Evolutionary conservation across 1,140 invertebrate genomes (phyloP), one percentile per base, ranked within the genome.

Genomic region (Ceratina japonica): DNA sequence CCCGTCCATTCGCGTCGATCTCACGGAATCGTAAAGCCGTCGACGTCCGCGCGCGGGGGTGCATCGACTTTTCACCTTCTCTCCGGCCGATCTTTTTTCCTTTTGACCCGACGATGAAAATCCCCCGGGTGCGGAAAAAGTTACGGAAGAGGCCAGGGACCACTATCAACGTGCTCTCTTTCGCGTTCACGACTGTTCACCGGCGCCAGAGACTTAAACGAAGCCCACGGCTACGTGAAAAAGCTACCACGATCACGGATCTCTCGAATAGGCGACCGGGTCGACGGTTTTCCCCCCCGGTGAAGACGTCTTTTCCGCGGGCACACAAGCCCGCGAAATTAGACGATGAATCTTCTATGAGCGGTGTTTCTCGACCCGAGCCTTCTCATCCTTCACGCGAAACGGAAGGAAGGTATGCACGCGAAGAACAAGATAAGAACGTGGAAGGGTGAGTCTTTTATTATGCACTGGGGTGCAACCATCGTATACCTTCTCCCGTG

Each of bases 311-410:
- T 78, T 27, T 74, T 37, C 73, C 63, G 37, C 37, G 70, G 71
- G 37, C 58, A 69, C 59, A 76, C 71, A 88, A 79, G 87, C 73
- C n/a, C 79, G 37, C 79, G 84, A 90, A 89, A 89, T 89, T 86
- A 89, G 82, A 81, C 70, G 81, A 87, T 88, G 87, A 88, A 90
- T 89, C 78, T 89, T 90, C 80, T 77, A 89, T 88, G 87, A 90
- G 82, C 65, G 64, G 66, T 44, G 65, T 72, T 83, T 81, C 66
- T 82, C 54, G 31, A 12, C 64, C 20, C 56, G 13, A 58, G 44
- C 51, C 16, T 44, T 5, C 61, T 37, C 65, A 64, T 62, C 75
- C 70, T 64, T 80, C 66, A 75, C 56, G 64, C n/a, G 4, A 37
- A 64, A 77, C 59, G 18, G 49, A 54, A 44, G 69, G 20, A 10